These are phyloP conservation scores for Colletes collaris DNA, from an alignment of 2,888 invertebrate genomes.

Conservation along the genomic window DNA sequence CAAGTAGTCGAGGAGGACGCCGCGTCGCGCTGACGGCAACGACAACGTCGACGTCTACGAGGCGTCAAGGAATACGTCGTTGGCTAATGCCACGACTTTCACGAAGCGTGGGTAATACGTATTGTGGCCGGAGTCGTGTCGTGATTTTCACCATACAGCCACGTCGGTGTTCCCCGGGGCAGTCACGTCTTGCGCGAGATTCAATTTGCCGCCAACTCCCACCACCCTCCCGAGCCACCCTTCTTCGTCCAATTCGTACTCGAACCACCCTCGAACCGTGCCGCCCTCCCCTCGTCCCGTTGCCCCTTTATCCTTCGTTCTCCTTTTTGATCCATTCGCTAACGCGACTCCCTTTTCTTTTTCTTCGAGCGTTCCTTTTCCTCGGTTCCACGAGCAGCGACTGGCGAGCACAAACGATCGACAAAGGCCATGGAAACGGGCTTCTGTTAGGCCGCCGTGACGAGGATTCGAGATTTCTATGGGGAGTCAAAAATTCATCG, in stretches of 20 bases:
- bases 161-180: slow-evolving; percentile 78
- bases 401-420: slow-evolving; percentile 37
- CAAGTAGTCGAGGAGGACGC: slow-evolving; percentile 51
- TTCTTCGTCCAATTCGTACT: slow-evolving; percentile 36
- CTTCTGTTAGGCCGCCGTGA: slow-evolving; percentile 52
- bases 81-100: slow-evolving; percentile 68
- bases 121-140: slow-evolving; percentile 77
- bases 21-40: slow-evolving; percentile 53
- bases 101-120: slow-evolving; percentile 75
- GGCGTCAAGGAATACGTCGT: slow-evolving; percentile 67
- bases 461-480: slow-evolving; percentile 62
- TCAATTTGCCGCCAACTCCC: slow-evolving; percentile 79
- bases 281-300: slow-evolving; percentile 40
- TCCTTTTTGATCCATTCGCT: slow-evolving; percentile 45
- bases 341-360: slow-evolving; percentile 46
- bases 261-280: slow-evolving; percentile 31
- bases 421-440: slow-evolving; percentile 31
- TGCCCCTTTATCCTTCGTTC: slow-evolving; percentile 48
- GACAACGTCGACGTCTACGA: slow-evolving; percentile 59
- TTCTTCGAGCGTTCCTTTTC: slow-evolving; percentile 20
- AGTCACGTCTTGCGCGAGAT: slow-evolving; percentile 81
- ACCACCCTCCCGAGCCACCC: slow-evolving; percentile 6
- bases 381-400: slow-evolving; percentile 6
- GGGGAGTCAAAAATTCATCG: slow-evolving; percentile 62
- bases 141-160: slow-evolving; percentile 79